phyloP scores from a whole-genome alignment of 53 echinoderm and acorn worm species.

The Holothuria scabra region DNA sequence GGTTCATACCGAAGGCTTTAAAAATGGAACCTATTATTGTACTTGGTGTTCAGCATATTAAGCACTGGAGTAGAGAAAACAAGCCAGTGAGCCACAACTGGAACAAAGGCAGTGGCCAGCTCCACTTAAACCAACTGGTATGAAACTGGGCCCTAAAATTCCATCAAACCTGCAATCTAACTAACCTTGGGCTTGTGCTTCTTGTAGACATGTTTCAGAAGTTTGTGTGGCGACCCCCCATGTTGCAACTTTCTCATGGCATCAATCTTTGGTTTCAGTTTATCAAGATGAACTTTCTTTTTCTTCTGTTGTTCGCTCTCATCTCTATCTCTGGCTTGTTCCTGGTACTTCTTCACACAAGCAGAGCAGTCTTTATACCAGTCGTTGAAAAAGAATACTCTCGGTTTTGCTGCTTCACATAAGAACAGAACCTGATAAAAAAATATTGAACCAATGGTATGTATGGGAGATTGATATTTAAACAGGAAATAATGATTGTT shows the following conservation, averaged over 20 bases:
- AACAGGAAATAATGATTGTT: too few species aligned
- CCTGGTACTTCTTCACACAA: background rate
- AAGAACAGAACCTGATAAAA: background rate
- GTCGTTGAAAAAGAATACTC: background rate
- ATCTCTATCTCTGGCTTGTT: background rate
- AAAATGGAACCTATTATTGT: too few species aligned
- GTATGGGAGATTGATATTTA: background rate
- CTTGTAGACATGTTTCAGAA: constrained; percentile 5
- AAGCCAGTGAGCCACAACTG: too few species aligned
- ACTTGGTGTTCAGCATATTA: too few species aligned
- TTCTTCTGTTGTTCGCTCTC: background rate
- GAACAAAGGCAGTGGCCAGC: too few species aligned
- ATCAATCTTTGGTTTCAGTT: background rate
- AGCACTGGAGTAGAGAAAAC: too few species aligned
- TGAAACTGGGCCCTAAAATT: too few species aligned
- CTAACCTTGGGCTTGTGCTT: background rate
- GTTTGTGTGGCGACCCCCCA: background rate
- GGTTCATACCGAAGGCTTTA: too few species aligned
- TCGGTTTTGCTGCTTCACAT: background rate
- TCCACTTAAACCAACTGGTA: too few species aligned
- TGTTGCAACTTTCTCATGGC: background rate
- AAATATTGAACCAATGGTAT: background rate
- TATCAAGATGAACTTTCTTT: background rate
- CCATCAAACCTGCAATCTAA: too few species aligned
- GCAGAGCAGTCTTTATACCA: too few species aligned